Conservation (phyloP, 2,888 invertebrate genomes). For the Parnassius smintheus region DNA sequence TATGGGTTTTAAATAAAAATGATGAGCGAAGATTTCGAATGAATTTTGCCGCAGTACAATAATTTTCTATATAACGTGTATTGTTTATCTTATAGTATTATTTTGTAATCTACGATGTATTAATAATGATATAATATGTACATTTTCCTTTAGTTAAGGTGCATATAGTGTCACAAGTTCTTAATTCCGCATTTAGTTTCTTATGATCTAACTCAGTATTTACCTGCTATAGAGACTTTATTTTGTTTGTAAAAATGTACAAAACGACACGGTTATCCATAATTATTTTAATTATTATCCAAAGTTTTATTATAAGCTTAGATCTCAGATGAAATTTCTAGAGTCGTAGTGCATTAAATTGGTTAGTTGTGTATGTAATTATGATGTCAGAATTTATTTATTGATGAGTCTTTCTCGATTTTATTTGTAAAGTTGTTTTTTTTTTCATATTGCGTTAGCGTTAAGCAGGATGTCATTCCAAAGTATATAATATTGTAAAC, state of each 20-base stretch:
- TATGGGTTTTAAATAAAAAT: slow-evolving; percentile 51
- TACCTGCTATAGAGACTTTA: slow-evolving; percentile 44
- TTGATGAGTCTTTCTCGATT: slow-evolving; percentile 56
- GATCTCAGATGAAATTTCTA: slow-evolving; percentile 73
- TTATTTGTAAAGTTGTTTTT: slow-evolving; percentile 68
- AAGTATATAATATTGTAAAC: slow-evolving; percentile 59
- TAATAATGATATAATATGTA: slow-evolving; percentile 44
- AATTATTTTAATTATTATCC: slow-evolving; percentile 75
- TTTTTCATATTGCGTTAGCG: slow-evolving; percentile 53
- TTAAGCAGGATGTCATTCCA: slow-evolving; percentile 75
- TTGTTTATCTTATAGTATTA: slow-evolving; percentile 64
- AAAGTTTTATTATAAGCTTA: slow-evolving; percentile 79
- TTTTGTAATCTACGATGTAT: slow-evolving; percentile 61
- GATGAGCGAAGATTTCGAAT: slow-evolving; percentile 35
- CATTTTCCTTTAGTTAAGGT: slow-evolving; percentile 53
- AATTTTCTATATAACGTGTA: slow-evolving; percentile 52
- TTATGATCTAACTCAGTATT: slow-evolving; percentile 56
- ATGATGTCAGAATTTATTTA: slow-evolving; percentile 75
- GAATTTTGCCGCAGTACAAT: slow-evolving; percentile 64
- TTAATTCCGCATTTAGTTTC: slow-evolving; percentile 55
- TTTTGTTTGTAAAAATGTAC: slow-evolving; percentile 77
- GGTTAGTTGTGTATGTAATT: slow-evolving; percentile 69
- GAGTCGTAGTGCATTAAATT: slow-evolving; percentile 52
- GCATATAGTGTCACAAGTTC: slow-evolving; percentile 61
- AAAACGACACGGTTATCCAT: slow-evolving; percentile 63